phyloP scores from a whole-genome alignment of 2,113 vertebrate species.

The Halichoerus grypus region DNA sequence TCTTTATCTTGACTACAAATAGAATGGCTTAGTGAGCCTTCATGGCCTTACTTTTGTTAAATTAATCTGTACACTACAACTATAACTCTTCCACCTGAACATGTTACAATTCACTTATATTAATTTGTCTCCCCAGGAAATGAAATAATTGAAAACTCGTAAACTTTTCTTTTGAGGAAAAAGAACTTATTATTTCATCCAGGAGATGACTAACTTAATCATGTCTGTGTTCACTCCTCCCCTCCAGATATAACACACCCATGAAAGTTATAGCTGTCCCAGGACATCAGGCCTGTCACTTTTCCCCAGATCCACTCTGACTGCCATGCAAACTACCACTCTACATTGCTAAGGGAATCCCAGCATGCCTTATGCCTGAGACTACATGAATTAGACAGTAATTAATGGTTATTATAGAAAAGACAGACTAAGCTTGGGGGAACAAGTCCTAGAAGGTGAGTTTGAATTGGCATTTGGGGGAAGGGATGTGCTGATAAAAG shows the following conservation, averaged over 20 bases:
- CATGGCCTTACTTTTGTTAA: background rate
- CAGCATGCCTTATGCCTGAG: background rate
- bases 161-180: background rate
- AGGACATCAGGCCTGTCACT: too few relatives aligned
- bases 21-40: background rate
- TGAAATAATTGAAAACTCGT: background rate
- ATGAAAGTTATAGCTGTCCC: background rate
- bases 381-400: background rate
- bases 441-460: background rate
- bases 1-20: background rate
- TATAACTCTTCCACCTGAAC: background rate
- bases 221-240: background rate
- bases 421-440: background rate
- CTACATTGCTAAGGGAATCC: background rate
- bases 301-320: background rate
- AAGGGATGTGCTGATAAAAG: background rate
- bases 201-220: background rate
- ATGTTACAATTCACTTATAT: background rate
- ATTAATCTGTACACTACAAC: background rate
- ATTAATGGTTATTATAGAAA: background rate
- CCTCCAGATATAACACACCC: background rate
- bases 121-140: background rate
- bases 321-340: accelerated
- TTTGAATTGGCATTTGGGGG: background rate
- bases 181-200: background rate